A percentile compares a stretch with the other conserved stretches of the same genome.
Evolutionary conservation across 2,797 vertebrate species (phyloP).

Genomic region (Hydrophis major): DNA sequence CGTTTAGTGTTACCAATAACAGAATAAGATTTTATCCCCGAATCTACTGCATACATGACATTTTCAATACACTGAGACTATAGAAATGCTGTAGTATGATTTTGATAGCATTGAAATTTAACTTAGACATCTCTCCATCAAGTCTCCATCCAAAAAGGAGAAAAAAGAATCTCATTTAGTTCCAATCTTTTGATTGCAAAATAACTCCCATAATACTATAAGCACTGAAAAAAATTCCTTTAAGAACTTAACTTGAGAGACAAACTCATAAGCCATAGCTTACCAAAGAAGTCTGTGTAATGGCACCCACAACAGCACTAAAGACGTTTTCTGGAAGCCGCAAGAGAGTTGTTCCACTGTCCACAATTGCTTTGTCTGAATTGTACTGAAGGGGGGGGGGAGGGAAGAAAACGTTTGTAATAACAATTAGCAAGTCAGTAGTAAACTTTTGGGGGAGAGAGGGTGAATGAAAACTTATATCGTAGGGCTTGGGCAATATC

Average conservation of each 20-base stretch:
- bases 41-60: background rate
- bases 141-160: background rate
- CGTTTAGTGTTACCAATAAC: background rate
- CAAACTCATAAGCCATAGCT: constrained; percentile 29
- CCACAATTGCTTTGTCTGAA: constrained; percentile 94
- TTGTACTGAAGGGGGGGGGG: constrained; percentile 81
- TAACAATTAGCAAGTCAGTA: background rate
- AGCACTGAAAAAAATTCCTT: background rate
- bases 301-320: constrained; percentile 84
- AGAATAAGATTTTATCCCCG: background rate
- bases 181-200: background rate
- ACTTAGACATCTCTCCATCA: background rate
- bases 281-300: constrained; percentile 86
- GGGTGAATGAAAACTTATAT: background rate
- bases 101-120: background rate
- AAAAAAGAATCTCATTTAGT: background rate
- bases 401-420: background rate
- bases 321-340: constrained; percentile 94
- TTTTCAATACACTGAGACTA: background rate
- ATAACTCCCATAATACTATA: background rate
- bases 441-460: background rate
- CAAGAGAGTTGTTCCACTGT: constrained; percentile 95
- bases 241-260: background rate
- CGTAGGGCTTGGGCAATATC: background rate
- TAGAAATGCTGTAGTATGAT: background rate